These are phyloP conservation scores for Agrochola circellaris DNA, from an alignment of 2,888 invertebrate species.

Conservation along the genomic window DNA sequence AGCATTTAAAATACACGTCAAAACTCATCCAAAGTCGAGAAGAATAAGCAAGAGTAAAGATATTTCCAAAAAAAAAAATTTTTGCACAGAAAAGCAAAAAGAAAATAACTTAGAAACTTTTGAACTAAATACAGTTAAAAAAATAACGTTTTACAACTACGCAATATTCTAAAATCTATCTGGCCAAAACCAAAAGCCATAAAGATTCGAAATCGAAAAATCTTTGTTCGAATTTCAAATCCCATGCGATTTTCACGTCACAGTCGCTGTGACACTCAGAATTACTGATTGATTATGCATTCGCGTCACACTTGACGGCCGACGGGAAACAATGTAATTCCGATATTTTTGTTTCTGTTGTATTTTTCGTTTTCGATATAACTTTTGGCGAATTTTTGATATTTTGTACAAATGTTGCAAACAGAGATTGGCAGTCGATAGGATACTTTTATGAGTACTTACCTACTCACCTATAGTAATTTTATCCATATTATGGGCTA, in stretches of 20 bases:
- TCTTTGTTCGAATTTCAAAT: slow-evolving; percentile 85
- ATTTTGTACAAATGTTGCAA: background rate
- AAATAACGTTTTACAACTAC: background rate
- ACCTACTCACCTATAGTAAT: too few relatives aligned
- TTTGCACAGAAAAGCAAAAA: background rate
- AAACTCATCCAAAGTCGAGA: background rate
- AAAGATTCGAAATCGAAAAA: slow-evolving; percentile 77
- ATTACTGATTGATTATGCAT: slow-evolving; percentile 90
- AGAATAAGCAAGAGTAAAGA: background rate
- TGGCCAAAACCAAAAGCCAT: slow-evolving; percentile 24
- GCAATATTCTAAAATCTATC: background rate
- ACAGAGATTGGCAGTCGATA: background rate
- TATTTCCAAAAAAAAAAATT: background rate
- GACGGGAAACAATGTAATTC: slow-evolving; percentile 77
- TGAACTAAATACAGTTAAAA: background rate
- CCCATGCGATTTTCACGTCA: slow-evolving; percentile 85
- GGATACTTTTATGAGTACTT: too few relatives aligned
- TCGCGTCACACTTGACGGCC: slow-evolving; percentile 84
- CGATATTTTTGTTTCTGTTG: slow-evolving; percentile 55
- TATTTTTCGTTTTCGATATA: slow-evolving; percentile 46
- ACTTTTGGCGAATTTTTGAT: slow-evolving; percentile 15
- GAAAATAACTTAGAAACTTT: background rate
- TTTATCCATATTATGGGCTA: too few relatives aligned
- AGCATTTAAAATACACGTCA: background rate
- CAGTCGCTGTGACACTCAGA: slow-evolving; percentile 80